Evolutionary conservation across 2,888 invertebrate genomes (phyloP).

Genomic region (Baccha elongata): DNA sequence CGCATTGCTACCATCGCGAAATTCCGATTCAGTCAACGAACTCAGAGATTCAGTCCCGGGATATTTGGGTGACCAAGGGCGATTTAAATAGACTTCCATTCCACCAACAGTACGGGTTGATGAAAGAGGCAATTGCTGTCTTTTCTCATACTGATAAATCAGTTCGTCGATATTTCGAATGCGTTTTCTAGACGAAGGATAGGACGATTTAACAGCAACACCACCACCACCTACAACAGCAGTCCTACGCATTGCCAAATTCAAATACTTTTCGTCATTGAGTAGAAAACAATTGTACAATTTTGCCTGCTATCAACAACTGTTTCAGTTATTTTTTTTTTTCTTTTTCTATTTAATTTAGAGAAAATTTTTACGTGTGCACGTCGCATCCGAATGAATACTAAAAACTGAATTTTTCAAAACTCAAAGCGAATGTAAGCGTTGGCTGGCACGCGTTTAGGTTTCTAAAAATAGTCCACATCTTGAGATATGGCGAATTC

Average conservation of each 20-base stretch:
- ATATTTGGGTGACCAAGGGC: conserved; percentile 49
- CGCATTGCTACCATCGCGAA: conserved; percentile 60
- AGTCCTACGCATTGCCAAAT: conserved; percentile 60
- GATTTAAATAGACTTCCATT: conserved; percentile 52
- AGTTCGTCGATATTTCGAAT: conserved; percentile 61
- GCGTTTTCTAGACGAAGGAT: conserved; percentile 32
- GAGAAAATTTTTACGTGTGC: conserved; percentile 12
- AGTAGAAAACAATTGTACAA: conserved; percentile 17
- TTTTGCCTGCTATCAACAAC: conserved; percentile 7
- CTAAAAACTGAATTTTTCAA: conserved; percentile 60
- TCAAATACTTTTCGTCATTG: conserved; percentile 39
- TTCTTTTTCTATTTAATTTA: not conserved
- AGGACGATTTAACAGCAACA: not conserved
- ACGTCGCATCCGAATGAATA: conserved; percentile 50
- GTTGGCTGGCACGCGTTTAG: conserved; percentile 65
- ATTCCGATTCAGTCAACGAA: conserved; percentile 71
- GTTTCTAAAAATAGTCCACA: conserved; percentile 59
- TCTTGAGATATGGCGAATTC: conserved; percentile 17
- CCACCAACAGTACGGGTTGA: conserved; percentile 1
- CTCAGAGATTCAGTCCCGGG: conserved; percentile 42
- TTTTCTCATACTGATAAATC: conserved; percentile 61
- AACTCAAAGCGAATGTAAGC: conserved; percentile 37
- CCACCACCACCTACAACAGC: conserved; percentile 32
- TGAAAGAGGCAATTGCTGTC: conserved; percentile 9
- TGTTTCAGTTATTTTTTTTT: not conserved